phyloP scores from a whole-genome alignment of 2,888 invertebrate genomes.

The Pinctada fucata region DNA sequence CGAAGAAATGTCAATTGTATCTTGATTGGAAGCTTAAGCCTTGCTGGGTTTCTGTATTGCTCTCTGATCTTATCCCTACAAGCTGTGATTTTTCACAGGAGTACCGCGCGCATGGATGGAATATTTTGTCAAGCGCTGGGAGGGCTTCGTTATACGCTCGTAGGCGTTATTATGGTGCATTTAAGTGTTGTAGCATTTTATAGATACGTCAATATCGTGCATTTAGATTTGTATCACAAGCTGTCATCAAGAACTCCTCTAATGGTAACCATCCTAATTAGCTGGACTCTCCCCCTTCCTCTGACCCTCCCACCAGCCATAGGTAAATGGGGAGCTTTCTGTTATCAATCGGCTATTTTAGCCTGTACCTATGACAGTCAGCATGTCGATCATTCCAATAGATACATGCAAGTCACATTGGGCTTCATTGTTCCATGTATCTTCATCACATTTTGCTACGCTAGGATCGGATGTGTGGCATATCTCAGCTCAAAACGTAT shows the following conservation, averaged over 20 bases:
- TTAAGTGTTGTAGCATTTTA: slow-evolving; percentile 65
- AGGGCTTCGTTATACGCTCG: slow-evolving; percentile 60
- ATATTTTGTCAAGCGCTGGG: slow-evolving; percentile 59
- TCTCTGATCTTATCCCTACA: slow-evolving; percentile 63
- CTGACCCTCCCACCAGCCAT: slow-evolving; percentile 62
- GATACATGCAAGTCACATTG: slow-evolving; percentile 59
- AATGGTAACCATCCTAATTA: slow-evolving; percentile 50
- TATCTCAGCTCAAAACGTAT: slow-evolving; percentile 57
- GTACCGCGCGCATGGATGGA: slow-evolving; percentile 48
- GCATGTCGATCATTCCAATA: slow-evolving; percentile 59
- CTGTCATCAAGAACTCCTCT: slow-evolving; percentile 54
- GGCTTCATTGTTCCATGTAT: slow-evolving; percentile 67
- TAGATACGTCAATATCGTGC: slow-evolving; percentile 63
- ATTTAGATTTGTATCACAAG: slow-evolving; percentile 57
- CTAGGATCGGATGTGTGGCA: slow-evolving; percentile 65
- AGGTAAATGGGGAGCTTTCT: slow-evolving; percentile 62
- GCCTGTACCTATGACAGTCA: slow-evolving; percentile 58
- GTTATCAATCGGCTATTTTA: slow-evolving; percentile 59
- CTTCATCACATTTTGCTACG: slow-evolving; percentile 65
- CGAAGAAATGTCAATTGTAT: slow-evolving; percentile 67
- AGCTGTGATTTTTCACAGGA: slow-evolving; percentile 60
- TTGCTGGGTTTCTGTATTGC: slow-evolving; percentile 64
- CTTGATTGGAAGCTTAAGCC: slow-evolving; percentile 66
- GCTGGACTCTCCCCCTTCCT: slow-evolving; percentile 61
- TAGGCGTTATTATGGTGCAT: slow-evolving; percentile 63